These are phyloP conservation scores for Poliocrania exsul DNA, from an alignment of 2,797 vertebrate species.

Conservation along the genomic window DNA sequence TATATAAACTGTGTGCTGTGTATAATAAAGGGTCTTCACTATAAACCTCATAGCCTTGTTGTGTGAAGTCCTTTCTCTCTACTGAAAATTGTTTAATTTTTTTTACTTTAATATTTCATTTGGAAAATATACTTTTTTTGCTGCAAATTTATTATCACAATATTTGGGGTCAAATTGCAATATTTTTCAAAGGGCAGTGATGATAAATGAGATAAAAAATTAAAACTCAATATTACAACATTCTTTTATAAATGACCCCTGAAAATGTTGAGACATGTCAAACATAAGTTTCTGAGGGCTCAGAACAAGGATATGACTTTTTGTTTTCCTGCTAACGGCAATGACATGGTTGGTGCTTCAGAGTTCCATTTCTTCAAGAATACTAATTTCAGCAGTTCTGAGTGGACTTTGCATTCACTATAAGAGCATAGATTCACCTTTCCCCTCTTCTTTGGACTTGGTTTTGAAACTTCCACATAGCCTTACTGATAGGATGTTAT, in stretches of 20 bases:
- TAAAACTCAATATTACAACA: neutral
- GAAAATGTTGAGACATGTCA: neutral
- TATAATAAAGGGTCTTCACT: no score
- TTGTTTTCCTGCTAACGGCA: neutral
- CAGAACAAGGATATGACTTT: neutral
- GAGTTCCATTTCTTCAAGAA: neutral
- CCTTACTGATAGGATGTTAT: neutral
- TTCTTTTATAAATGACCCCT: neutral
- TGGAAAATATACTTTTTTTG: neutral
- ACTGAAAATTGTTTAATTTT: neutral
- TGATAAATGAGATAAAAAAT: neutral
- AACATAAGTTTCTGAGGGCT: neutral
- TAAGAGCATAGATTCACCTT: neutral
- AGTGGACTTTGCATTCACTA: rapidly evolving
- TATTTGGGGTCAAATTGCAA: neutral
- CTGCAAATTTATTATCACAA: neutral
- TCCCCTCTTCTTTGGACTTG: neutral
- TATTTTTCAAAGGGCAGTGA: neutral
- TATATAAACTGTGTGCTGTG: no score
- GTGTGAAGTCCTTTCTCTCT: no score
- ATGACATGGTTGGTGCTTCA: neutral
- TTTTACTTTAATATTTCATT: neutral
- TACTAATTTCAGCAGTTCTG: neutral
- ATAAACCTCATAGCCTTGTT: no score
- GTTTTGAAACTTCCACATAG: neutral